Base-by-base conservation (phyloP, 2,113 vertebrate genomes). In the Thamnophis sirtalis region DNA sequence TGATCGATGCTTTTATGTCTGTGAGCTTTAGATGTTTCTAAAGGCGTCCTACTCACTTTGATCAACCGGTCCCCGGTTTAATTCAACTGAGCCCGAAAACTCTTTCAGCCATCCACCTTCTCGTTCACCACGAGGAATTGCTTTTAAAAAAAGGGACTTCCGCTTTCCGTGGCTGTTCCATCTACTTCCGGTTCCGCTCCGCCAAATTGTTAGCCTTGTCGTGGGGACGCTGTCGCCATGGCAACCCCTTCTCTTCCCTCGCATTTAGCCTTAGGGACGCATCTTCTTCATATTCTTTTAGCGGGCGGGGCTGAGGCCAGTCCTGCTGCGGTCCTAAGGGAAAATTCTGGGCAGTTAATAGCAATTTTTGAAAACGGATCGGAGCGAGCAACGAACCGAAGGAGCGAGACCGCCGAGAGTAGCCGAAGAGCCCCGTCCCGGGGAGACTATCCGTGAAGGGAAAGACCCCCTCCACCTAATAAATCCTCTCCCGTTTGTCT, bases 161-260 rank as follows among this genome's bases (percentile, higher is more conserved):
- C 96, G 93, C 28, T 33, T 92, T 49, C 19, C 84, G 33, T 1
- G 13, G 8, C 3, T 8, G 8, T n/a, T 17, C 6, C 8, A 15
- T n/a, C 21, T 0, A 17, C 0, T 90, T 91, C 73, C 86, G 43
- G 38, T 95, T 94, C 95, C 95, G 94, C 7, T 53, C 17, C 89
- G 86, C 21, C 84, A 86, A 21, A 5, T 58, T 53, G 8, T 43
- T 15, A 21, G 13, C 53, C 17, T 21, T 1, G 0, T 28, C 11
- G 5, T 19, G 1, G 3, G 4, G 63, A 91, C 85, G 87, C 93
- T 54, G 94, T 96, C 87, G 53, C 93, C 91, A 54, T 1, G 86
- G 90, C 88, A n/a, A 95, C 96, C 1, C 19, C 28, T 24, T 13
- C 13, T 2, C 10, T 50, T 80, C 49, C 1, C 8, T 84, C 9